phyloP scores from a whole-genome alignment of 2,113 vertebrate genomes.

The Irena cyanogastra region DNA sequence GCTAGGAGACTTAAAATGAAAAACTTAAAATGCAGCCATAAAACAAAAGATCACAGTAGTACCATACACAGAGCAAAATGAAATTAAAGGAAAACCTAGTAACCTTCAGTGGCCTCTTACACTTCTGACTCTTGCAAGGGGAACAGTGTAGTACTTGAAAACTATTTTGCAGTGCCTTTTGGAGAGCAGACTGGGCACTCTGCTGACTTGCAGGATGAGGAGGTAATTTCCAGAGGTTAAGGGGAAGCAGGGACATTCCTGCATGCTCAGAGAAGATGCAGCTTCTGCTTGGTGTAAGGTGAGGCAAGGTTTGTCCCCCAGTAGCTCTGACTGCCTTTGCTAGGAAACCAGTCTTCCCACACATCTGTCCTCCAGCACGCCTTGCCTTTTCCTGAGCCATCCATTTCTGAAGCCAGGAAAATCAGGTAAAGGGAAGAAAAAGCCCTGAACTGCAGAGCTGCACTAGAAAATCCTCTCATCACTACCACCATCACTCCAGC shows the following conservation, averaged over 20 bases:
- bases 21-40: background rate
- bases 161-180: background rate
- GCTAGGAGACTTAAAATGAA: background rate
- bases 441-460: background rate
- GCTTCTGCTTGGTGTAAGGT: background rate
- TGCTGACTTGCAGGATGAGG: background rate
- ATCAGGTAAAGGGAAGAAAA: background rate
- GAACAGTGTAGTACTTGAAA: background rate
- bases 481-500: background rate
- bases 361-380: background rate
- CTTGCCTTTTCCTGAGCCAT: background rate
- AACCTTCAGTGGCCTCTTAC: background rate
- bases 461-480: background rate
- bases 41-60: background rate
- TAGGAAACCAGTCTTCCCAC: background rate
- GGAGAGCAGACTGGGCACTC: background rate
- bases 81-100: background rate
- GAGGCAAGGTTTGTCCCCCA: background rate
- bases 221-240: background rate
- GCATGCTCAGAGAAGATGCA: background rate
- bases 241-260: background rate
- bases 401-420: slow-evolving; percentile 8
- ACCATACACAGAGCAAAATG: background rate
- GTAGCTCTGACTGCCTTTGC: background rate
- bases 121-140: background rate